Evolutionary conservation across 2,113 vertebrate species (phyloP).

Genomic region (Calypte anna): DNA sequence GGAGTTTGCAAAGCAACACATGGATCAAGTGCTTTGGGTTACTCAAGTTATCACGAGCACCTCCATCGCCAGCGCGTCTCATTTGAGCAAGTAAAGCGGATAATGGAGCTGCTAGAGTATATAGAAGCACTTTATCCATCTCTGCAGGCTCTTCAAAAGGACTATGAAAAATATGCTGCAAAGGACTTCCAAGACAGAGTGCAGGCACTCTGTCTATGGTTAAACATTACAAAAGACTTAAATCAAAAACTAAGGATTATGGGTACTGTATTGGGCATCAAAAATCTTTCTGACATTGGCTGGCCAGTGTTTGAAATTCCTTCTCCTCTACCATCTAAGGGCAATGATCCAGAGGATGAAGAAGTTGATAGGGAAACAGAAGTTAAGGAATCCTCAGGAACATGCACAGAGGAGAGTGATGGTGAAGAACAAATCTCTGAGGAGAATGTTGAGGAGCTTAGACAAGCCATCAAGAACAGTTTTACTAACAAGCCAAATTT

Average conservation of each 20-base stretch:
- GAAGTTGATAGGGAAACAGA: slow-evolving; percentile 78
- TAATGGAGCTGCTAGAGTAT: slow-evolving; percentile 95
- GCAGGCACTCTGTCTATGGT: slow-evolving; percentile 99
- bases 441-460: slow-evolving; percentile 28
- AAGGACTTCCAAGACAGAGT: slow-evolving; percentile 96
- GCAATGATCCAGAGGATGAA: slow-evolving; percentile 80
- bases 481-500: slow-evolving; percentile 65
- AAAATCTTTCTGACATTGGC: slow-evolving; percentile 92
- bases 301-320: slow-evolving; percentile 99
- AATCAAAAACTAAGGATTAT: slow-evolving; percentile 98
- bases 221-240: slow-evolving; percentile 98
- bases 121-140: slow-evolving; percentile 98
- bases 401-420: slow-evolving; percentile 86
- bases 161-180: slow-evolving; percentile 96
- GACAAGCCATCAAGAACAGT: slow-evolving; percentile 57
- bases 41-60: slow-evolving; percentile 85
- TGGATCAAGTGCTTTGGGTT: slow-evolving; percentile 73
- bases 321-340: slow-evolving; percentile 89
- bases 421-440: slow-evolving; percentile 74
- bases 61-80: slow-evolving; percentile 91
- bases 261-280: slow-evolving; percentile 96
- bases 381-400: slow-evolving; percentile 78
- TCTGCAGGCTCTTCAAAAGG: slow-evolving; percentile 93
- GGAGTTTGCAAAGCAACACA: slow-evolving; percentile 71
- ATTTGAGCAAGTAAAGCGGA: slow-evolving; percentile 94